phyloP scores from a whole-genome alignment of 2,113 vertebrate species.

The Gasterosteus aculeatus region DNA sequence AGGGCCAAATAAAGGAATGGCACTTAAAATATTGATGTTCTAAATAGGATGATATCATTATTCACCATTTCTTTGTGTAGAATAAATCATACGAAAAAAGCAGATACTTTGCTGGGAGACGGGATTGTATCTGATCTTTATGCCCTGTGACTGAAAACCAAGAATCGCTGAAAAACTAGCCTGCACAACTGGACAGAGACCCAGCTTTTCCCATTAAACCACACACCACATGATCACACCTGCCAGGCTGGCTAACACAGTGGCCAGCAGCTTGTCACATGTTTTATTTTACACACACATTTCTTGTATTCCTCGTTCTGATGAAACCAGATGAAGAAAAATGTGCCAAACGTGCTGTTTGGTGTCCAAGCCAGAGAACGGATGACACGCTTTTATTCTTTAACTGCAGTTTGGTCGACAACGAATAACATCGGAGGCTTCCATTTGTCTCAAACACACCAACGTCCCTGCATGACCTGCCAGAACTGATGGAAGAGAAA shows the following conservation, averaged over 20 bases:
- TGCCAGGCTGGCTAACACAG: slow-evolving; percentile 8
- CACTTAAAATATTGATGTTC: too few relatives aligned
- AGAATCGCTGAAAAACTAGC: slow-evolving; percentile 46
- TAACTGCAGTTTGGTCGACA: not conserved
- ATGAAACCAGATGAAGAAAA: not conserved
- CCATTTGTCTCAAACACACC: slow-evolving; percentile 2
- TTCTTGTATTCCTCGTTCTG: not conserved
- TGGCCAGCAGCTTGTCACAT: slow-evolving; percentile 5
- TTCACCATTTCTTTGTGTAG: not conserved
- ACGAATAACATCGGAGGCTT: not conserved
- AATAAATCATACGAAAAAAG: not conserved
- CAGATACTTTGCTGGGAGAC: slow-evolving; percentile 4
- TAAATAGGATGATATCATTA: too few relatives aligned
- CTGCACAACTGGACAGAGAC: slow-evolving; percentile 38
- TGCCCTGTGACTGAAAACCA: slow-evolving; percentile 35
- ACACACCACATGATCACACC: not conserved
- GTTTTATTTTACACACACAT: not conserved
- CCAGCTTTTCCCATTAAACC: slow-evolving; percentile 40
- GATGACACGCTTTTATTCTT: not conserved
- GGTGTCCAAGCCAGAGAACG: not conserved
- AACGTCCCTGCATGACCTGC: not conserved
- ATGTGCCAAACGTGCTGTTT: not conserved
- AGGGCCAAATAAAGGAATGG: too few relatives aligned
- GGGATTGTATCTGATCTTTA: slow-evolving; percentile 23
- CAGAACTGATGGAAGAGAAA: not conserved